phyloP scores from a whole-genome alignment of 2,888 invertebrate species.

The Hipparchia sbordonii region DNA sequence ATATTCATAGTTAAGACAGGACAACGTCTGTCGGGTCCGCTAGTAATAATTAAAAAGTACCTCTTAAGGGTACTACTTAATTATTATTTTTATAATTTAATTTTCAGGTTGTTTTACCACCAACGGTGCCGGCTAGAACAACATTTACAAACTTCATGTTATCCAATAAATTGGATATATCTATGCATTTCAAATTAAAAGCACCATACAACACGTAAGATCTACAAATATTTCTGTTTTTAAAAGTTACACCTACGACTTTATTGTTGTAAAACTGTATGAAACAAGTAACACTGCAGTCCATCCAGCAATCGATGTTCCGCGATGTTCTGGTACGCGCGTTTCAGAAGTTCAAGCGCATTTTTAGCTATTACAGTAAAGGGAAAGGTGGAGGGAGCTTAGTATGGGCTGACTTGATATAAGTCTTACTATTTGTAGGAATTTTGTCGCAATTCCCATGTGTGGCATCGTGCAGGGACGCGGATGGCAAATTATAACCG shows the following conservation, averaged over 20 bases:
- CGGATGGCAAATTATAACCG: constrained; percentile 75
- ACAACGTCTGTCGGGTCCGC: too few relatives aligned
- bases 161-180: constrained; percentile 67
- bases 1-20: too few relatives aligned
- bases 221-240: not conserved
- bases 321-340: too few relatives aligned
- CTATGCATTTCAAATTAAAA: constrained; percentile 71
- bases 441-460: constrained; percentile 71
- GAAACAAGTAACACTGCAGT: too few relatives aligned
- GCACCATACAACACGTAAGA: constrained; percentile 67
- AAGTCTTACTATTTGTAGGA: constrained; percentile 48
- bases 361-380: too few relatives aligned
- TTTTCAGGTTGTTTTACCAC: constrained; percentile 65
- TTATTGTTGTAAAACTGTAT: too few relatives aligned
- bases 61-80: too few relatives aligned
- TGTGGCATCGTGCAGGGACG: constrained; percentile 71
- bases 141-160: constrained; percentile 72
- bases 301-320: too few relatives aligned
- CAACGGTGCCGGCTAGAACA: constrained; percentile 72
- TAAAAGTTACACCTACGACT: not conserved
- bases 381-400: too few relatives aligned
- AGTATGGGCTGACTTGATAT: not conserved
- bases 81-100: not conserved
- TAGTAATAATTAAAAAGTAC: too few relatives aligned
- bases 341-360: too few relatives aligned